phyloP scores from a whole-genome alignment of 2,888 invertebrate genomes.

The Pediacus dermestoides region DNA sequence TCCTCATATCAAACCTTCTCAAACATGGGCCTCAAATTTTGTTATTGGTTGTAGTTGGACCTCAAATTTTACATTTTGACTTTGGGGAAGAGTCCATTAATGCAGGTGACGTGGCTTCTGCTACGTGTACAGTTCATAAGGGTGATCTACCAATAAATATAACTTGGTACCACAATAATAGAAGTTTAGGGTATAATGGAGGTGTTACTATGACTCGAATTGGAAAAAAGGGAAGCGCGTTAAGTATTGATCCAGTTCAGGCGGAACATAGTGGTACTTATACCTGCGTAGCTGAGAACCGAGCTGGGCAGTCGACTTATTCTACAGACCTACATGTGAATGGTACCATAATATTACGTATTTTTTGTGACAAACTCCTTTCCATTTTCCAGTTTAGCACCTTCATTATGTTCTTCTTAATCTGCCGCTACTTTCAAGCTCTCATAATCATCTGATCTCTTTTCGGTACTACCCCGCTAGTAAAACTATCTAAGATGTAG shows the following conservation, averaged over 20 bases:
- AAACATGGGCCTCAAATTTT: slow-evolving; percentile 36
- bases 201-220: slow-evolving; percentile 54
- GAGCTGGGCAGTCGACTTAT: slow-evolving; percentile 63
- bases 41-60: slow-evolving; percentile 57
- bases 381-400: no score
- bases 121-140: slow-evolving; percentile 64
- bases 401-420: no score
- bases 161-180: slow-evolving; percentile 63
- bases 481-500: no score
- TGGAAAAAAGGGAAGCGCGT: slow-evolving; percentile 60
- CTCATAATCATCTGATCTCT: no score
- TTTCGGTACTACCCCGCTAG: no score
- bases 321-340: slow-evolving; percentile 65
- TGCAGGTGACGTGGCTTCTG: slow-evolving; percentile 36
- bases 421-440: no score
- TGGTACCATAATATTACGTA: no score
- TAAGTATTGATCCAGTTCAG: slow-evolving; percentile 57
- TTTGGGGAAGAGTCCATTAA: slow-evolving; percentile 66
- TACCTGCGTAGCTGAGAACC: slow-evolving; percentile 55
- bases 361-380: no score
- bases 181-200: slow-evolving; percentile 50
- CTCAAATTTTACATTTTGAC: slow-evolving; percentile 72
- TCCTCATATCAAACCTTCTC: no score
- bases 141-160: slow-evolving; percentile 76
- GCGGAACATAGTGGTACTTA: slow-evolving; percentile 57